Conservation (phyloP, 2,888 invertebrate species). For the Meiosimyza decipiens region DNA sequence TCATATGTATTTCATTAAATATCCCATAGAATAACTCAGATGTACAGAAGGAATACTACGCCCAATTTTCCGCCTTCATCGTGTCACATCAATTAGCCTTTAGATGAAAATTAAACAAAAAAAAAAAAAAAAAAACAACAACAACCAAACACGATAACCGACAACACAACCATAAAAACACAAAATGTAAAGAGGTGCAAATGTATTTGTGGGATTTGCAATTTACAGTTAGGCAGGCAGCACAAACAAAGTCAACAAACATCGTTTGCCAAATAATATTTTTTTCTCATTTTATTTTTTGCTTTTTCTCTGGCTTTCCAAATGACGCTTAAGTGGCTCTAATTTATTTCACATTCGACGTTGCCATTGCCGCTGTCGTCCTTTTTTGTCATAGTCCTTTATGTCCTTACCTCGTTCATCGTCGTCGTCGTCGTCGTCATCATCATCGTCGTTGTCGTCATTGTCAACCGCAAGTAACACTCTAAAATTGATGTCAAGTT, state of each 20-base stretch:
- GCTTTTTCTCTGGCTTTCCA: background rate
- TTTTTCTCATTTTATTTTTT: too few relatives aligned
- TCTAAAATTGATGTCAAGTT: slow-evolving; percentile 31
- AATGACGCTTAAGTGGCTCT: slow-evolving; percentile 23
- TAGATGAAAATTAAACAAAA: too few relatives aligned
- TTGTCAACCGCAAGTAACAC: slow-evolving; percentile 29
- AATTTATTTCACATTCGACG: slow-evolving; percentile 30
- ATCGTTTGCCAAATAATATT: background rate
- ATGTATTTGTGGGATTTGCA: slow-evolving; percentile 19
- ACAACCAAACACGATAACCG: too few relatives aligned
- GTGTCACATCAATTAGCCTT: too few relatives aligned
- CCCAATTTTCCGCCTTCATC: too few relatives aligned
- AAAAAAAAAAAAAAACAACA: too few relatives aligned
- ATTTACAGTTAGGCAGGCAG: slow-evolving; percentile 12
- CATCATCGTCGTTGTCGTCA: slow-evolving; percentile 8
- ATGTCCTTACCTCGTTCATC: background rate
- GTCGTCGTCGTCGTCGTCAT: background rate
- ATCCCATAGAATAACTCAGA: too few relatives aligned
- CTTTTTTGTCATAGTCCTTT: background rate
- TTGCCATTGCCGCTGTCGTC: background rate
- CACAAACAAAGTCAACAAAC: slow-evolving; percentile 23
- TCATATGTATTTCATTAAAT: too few relatives aligned
- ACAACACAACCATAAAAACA: background rate
- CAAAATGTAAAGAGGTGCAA: slow-evolving; percentile 14
- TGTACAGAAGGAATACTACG: too few relatives aligned